phyloP scores from a whole-genome alignment of 2,797 vertebrate species.

The Rhabdophis nuchalis region DNA sequence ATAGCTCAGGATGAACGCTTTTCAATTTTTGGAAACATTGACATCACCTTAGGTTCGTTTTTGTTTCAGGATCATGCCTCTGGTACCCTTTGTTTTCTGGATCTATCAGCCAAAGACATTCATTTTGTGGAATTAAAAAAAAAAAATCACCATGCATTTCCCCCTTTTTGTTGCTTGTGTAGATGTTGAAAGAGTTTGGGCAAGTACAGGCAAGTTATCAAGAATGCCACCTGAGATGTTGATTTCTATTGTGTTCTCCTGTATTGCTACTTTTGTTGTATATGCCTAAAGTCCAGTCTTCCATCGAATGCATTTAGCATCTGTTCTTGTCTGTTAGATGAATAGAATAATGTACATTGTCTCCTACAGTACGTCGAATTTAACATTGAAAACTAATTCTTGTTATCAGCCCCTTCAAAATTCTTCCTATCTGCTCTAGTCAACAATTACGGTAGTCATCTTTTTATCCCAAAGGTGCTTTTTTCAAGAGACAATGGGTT shows the following conservation, averaged over 20 bases:
- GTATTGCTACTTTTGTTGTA: too few species aligned
- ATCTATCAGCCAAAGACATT: background rate
- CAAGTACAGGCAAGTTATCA: slow-evolving; percentile 44
- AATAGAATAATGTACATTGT: too few species aligned
- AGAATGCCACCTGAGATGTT: slow-evolving; percentile 4
- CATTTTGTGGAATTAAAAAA: background rate
- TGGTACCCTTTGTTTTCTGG: background rate
- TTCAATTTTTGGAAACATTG: background rate
- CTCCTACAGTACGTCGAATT: too few species aligned
- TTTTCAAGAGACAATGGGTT: too few species aligned
- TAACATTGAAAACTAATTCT: too few species aligned
- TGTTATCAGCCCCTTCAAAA: too few species aligned
- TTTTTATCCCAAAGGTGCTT: too few species aligned
- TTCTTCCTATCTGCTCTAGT: too few species aligned
- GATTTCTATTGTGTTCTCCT: background rate
- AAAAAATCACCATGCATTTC: background rate
- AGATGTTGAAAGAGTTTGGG: slow-evolving; percentile 36
- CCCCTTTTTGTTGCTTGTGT: background rate
- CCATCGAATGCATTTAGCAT: too few species aligned
- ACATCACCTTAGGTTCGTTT: background rate
- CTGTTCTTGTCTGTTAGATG: too few species aligned
- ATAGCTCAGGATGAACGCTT: background rate
- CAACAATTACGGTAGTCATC: too few species aligned
- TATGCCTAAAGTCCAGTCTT: too few species aligned
- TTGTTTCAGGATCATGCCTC: background rate